Conservation (phyloP, 2,888 invertebrate genomes). For the Chydorus sphaericus region DNA sequence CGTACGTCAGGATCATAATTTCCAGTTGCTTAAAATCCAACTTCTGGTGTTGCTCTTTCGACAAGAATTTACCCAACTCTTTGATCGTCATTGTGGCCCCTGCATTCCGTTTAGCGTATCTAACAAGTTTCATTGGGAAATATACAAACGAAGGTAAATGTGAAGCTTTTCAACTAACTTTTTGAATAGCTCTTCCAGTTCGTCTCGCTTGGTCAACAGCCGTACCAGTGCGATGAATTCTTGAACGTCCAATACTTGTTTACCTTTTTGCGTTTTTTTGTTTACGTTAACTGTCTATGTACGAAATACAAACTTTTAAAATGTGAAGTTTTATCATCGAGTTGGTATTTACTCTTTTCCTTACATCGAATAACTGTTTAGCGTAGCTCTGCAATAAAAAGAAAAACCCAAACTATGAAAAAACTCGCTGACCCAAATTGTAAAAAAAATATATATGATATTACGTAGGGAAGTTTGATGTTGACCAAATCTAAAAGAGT, state of each 20-base stretch:
- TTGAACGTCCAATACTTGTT: constrained; percentile 34
- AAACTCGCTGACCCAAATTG: too few species aligned
- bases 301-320: too few species aligned
- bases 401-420: too few species aligned
- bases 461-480: constrained; percentile 36
- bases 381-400: too few species aligned
- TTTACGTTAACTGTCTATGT: constrained; percentile 27
- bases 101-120: not conserved
- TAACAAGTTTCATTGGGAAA: not conserved
- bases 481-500: constrained; percentile 37
- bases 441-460: too few species aligned
- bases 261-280: constrained; percentile 23
- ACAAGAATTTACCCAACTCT: not conserved
- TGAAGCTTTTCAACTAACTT: constrained; percentile 25
- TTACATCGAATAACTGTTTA: constrained; percentile 36
- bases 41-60: not conserved
- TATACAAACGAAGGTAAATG: not conserved
- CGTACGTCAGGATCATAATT: not conserved
- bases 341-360: too few species aligned
- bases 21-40: not conserved
- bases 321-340: too few species aligned
- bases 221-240: constrained; percentile 41
- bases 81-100: not conserved
- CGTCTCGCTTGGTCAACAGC: constrained; percentile 34
- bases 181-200: constrained; percentile 34